Evolutionary conservation across 2,888 invertebrate genomes (phyloP).

Genomic region (Andrena marginata): DNA sequence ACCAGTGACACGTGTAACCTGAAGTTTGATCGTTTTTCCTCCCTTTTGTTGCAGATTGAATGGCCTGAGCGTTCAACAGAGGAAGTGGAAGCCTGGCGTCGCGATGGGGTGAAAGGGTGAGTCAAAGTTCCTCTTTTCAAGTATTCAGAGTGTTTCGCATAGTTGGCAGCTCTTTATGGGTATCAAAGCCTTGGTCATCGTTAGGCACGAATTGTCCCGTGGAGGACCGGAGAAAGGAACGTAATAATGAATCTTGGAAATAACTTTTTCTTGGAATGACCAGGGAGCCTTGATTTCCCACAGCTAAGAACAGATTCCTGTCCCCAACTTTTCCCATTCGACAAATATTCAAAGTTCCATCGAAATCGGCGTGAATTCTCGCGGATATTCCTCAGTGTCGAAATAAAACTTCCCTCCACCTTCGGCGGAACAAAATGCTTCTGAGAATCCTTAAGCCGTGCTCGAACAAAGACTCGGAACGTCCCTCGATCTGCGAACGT

Average conservation of each 20-base stretch:
- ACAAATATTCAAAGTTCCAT: no score
- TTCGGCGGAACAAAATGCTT: neutral
- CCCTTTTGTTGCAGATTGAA: slow-evolving; percentile 56
- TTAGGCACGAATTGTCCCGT: neutral
- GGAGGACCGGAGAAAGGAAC: neutral
- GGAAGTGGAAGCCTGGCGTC: slow-evolving; percentile 30
- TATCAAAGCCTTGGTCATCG: neutral
- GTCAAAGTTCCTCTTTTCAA: slow-evolving; percentile 23
- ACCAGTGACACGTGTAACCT: neutral
- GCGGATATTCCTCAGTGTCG: no score
- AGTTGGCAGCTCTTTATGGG: neutral
- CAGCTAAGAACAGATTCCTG: neutral
- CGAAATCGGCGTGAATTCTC: no score
- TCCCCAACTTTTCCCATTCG: neutral
- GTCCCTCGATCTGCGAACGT: neutral
- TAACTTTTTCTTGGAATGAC: neutral
- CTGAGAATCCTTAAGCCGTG: neutral
- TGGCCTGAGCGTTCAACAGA: slow-evolving; percentile 56
- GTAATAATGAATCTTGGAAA: neutral
- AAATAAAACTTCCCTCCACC: neutral
- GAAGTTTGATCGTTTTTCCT: neutral
- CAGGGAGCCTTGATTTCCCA: neutral
- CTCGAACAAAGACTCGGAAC: neutral
- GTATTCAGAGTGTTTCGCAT: slow-evolving; percentile 3
- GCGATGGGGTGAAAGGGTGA: slow-evolving; percentile 69